A percentile compares a stretch with the other conserved stretches of the same genome.
These are phyloP conservation scores for Coenobita brevimanus DNA, from an alignment of 1,140 invertebrate genomes.

Conservation along the genomic window DNA sequence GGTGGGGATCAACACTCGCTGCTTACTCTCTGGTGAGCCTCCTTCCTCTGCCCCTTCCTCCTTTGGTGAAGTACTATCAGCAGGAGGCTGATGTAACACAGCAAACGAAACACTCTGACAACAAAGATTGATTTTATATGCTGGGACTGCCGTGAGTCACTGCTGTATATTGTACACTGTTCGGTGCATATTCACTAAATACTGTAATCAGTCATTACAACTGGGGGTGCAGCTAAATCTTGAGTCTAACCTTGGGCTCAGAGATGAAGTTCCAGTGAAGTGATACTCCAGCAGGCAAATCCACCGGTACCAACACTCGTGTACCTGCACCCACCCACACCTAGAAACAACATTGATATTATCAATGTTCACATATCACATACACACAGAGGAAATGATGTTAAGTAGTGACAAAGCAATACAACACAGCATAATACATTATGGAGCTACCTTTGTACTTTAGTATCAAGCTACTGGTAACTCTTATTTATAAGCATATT, in stretches of 20 bases:
- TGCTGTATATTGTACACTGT: too few species aligned
- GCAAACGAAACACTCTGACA: slow-evolving; percentile 50
- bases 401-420: neutral
- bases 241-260: slow-evolving; percentile 40
- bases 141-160: too few species aligned
- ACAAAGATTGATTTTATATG: neutral
- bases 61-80: neutral
- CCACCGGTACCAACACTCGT: slow-evolving; percentile 32
- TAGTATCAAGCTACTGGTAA: too few species aligned
- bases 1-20: slow-evolving; percentile 45
- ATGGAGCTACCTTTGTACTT: too few species aligned
- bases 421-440: too few species aligned
- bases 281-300: slow-evolving; percentile 25
- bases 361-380: neutral
- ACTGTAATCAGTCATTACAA: too few species aligned
- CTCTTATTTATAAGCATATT: too few species aligned
- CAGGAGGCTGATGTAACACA: slow-evolving; percentile 38
- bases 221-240: neutral
- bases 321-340: slow-evolving; percentile 47
- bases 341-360: neutral
- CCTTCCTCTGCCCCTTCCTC: neutral
- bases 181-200: too few species aligned
- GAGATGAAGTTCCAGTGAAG: slow-evolving; percentile 49
- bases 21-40: neutral
- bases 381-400: neutral